Conservation (phyloP, 2,888 invertebrate genomes). For the Metellina segmentata region DNA sequence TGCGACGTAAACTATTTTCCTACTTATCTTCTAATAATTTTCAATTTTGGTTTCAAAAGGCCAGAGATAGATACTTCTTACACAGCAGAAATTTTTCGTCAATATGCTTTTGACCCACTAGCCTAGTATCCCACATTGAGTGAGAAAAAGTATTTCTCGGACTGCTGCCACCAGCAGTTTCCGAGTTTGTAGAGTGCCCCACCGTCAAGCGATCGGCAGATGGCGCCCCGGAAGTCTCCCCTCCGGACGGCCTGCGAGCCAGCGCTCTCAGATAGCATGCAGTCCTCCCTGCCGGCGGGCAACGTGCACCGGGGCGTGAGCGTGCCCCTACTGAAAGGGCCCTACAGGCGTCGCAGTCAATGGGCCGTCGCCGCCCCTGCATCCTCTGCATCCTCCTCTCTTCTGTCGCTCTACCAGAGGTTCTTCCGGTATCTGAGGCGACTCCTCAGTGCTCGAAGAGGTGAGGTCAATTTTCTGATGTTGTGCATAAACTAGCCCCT, state of each 20-base stretch:
- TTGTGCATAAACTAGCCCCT: background rate
- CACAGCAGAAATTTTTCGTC: too few species aligned
- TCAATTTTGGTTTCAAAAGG: too few species aligned
- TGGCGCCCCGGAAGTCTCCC: background rate
- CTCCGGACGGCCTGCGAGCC: background rate
- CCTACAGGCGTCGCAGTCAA: background rate
- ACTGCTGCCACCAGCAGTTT: too few species aligned
- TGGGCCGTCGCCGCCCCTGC: background rate
- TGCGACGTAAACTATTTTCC: too few species aligned
- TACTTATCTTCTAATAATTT: too few species aligned
- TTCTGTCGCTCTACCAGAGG: slow-evolving; percentile 38
- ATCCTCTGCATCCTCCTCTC: background rate
- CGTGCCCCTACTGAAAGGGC: slow-evolving; percentile 5
- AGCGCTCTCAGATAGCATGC: slow-evolving; percentile 16
- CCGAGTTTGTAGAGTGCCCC: too few species aligned
- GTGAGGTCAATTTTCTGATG: background rate
- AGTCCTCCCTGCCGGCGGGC: slow-evolving; percentile 50
- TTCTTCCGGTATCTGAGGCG: slow-evolving; percentile 16
- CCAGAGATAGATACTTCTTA: too few species aligned
- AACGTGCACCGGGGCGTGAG: slow-evolving; percentile 1
- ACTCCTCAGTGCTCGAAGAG: slow-evolving; percentile 23
- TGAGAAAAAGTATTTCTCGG: too few species aligned
- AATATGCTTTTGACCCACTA: too few species aligned
- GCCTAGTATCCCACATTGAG: too few species aligned
- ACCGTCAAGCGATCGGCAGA: background rate